Evolutionary conservation across 2,797 vertebrate species (phyloP), one percentile per base, ranked within the genome.

Genomic region (Siniperca scherzeri): DNA sequence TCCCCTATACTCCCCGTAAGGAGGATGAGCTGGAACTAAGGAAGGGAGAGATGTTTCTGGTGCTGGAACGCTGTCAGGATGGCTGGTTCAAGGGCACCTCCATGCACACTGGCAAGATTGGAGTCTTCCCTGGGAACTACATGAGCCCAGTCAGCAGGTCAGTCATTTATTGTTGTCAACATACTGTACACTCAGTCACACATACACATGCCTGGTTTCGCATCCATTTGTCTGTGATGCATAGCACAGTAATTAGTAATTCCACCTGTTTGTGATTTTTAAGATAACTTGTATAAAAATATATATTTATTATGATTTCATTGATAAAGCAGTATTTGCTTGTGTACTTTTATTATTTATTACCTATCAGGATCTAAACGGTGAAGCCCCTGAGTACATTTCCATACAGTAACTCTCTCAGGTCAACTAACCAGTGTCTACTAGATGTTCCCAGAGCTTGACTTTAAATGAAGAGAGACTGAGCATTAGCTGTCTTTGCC

Each of bases 1-100:
- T 99, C 89, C 98, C 98, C 0, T 99, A 99, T 70, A 91, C 94
- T 53, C 98, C 99, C 48, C 97, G 98, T 27, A 99, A 99, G 86
- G 99, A 99, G 30, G 99, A 99, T n/a, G 98, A 99, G 83, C 95
- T 99, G 90, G 99, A 99, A 78, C 94, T 99, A 78, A 95, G 98
- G 70, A 99, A 99, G 90, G 99, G 99, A 5, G 98, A 99, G 95
- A 99, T 99, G 98, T 99, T 99, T 87, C 94, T 99, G 17, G 99
- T 99, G 65, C 96, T 99, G 91, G 99, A 99, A 64, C 98, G 98
- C 87, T 99, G 99, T 93, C 98, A 99, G 86, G 99, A 99, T 22
- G 99, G 99, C 91, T 99, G 99, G 99, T 99, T 99, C 96, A 99
- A 99, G 93, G 99, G 99, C 87, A 99, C 98, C 4, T 99, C 98